These are phyloP conservation scores for Actias luna DNA, from an alignment of 2,888 invertebrate genomes.

Conservation along the genomic window DNA sequence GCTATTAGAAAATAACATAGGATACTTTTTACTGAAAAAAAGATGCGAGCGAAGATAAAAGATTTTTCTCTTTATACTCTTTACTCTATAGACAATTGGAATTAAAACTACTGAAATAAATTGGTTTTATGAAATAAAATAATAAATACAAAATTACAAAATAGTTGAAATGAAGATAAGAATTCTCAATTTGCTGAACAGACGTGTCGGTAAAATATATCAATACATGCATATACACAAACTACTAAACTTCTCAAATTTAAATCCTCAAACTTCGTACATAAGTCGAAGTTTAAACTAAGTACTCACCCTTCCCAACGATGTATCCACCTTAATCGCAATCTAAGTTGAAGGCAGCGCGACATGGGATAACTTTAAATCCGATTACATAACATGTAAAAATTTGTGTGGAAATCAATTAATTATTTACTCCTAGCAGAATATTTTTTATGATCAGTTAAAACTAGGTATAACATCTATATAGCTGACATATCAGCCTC, in stretches of 20 bases:
- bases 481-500: too few species aligned
- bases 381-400: neutral
- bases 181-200: neutral
- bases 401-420: neutral
- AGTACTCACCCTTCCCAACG: slow-evolving; percentile 28
- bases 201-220: neutral
- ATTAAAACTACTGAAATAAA: neutral
- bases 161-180: neutral
- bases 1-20: too few species aligned
- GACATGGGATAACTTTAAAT: slow-evolving; percentile 4
- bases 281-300: slow-evolving; percentile 32
- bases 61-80: too few species aligned
- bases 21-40: too few species aligned
- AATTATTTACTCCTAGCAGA: neutral
- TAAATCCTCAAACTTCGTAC: slow-evolving; percentile 30
- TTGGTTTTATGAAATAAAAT: neutral
- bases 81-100: too few species aligned
- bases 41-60: neutral
- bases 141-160: neutral
- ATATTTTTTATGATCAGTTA: too few species aligned
- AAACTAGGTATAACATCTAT: too few species aligned
- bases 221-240: neutral
- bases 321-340: slow-evolving; percentile 24
- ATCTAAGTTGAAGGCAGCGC: slow-evolving; percentile 33
- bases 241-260: slow-evolving; percentile 24